A percentile compares a stretch with the other conserved stretches of the same genome.
Conservation (phyloP, 2,113 vertebrate genomes). For the Alaudala cheleensis region DNA sequence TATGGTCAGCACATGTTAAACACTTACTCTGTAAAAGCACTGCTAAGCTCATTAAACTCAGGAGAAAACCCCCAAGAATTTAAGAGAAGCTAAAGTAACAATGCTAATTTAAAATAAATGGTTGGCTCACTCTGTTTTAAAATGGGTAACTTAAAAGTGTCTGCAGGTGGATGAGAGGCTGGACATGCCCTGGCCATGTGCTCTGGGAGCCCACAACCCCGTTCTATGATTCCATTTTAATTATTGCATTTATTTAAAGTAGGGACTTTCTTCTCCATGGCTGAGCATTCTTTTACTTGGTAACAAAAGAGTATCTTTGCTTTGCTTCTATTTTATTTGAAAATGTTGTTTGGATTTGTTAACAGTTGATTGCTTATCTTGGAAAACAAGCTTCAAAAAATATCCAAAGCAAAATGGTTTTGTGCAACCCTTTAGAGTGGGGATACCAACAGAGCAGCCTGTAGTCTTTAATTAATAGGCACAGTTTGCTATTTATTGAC, state of each 20-base stretch:
- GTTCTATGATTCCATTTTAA: background rate
- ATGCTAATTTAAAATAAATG: background rate
- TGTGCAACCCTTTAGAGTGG: background rate
- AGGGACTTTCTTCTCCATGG: background rate
- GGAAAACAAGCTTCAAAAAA: background rate
- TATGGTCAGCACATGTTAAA: conserved; percentile 49
- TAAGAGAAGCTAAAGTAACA: background rate
- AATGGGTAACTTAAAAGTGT: background rate
- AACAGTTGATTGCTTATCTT: background rate
- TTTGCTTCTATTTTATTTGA: background rate
- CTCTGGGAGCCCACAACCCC: background rate
- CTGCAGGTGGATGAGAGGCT: background rate
- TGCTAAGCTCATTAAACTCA: background rate
- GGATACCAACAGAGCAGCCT: background rate
- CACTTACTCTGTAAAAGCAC: conserved; percentile 11
- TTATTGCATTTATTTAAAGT: background rate
- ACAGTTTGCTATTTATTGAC: background rate
- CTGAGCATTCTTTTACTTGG: background rate
- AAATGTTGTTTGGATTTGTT: background rate
- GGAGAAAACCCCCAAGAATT: background rate
- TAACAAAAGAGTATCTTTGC: background rate
- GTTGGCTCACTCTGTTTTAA: background rate
- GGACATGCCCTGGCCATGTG: background rate
- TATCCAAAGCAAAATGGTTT: background rate
- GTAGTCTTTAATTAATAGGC: conserved; percentile 6